Base-by-base conservation (phyloP, 2,797 vertebrate genomes). In the Macropodus opercularis region DNA sequence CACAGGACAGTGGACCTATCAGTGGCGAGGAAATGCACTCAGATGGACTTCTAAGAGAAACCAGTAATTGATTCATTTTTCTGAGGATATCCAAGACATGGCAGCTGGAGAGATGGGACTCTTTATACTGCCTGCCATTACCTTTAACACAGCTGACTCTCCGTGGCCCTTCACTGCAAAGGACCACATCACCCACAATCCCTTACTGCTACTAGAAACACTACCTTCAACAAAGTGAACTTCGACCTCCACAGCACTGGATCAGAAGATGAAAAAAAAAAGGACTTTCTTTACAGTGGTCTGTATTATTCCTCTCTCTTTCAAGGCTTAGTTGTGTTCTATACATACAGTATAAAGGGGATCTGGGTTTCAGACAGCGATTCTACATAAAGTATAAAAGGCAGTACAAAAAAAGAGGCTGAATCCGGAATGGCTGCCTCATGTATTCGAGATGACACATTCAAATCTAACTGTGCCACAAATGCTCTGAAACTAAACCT, bases 381-480 rank as follows among this genome's bases (percentile, higher is more conserved):
- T 51, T 48, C 56, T 65, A 34, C 61, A 54, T 72, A 34, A 59
- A 54, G 69, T 59, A 71, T 44, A 53, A 69, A 73, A 1, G 3
- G 63, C 12, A 63, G 34, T n/a, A 65, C 44, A 57, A 53, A 44
- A 66, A 73, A 68, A 61, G 56, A 27, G 47, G 52, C 56, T 47
- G 66, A 54, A 69, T 81, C 58, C 64, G 76, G 56, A 77, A 64
- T 64, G 75, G 72, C 72, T 72, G 69, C 58, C 58, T 72, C 53
- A 29, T 79, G 46, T 72, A 69, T 54, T 75, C 53, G 55, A 59
- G 65, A 67, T 68, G 65, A 85, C 69, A 75, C 51, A 24, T 77
- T 78, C 65, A 69, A 77, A 75, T 76, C 74, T 69, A 76, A 69
- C 73, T 76, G 81, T 85, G 84, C 84, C 86, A 87, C 83, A 79